phyloP scores from a whole-genome alignment of 2,888 invertebrate species.

The Melitaea athalia region DNA sequence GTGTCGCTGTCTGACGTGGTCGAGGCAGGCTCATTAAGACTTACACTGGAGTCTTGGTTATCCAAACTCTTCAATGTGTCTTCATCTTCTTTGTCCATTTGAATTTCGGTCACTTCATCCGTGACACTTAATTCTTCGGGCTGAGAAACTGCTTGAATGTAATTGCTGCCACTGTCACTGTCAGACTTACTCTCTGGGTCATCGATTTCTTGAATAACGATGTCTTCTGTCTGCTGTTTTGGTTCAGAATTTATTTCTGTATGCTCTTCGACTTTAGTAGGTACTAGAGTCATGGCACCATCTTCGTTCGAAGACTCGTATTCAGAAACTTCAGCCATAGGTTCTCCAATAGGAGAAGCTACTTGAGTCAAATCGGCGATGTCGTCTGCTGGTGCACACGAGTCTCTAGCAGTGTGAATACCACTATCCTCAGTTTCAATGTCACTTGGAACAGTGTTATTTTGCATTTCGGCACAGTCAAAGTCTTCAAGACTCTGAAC shows the following conservation, averaged over 20 bases:
- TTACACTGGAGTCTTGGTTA: conserved; percentile 81
- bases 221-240: conserved; percentile 59
- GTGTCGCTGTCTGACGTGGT: conserved; percentile 76
- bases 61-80: conserved; percentile 79
- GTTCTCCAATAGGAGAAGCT: conserved; percentile 74
- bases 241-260: conserved; percentile 51
- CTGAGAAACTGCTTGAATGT: conserved; percentile 72
- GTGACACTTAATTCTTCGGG: conserved; percentile 72
- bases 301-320: conserved; percentile 78
- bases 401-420: conserved; percentile 90
- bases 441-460: conserved; percentile 81
- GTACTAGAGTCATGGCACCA: conserved; percentile 53
- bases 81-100: conserved; percentile 79
- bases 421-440: conserved; percentile 90
- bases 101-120: conserved; percentile 75
- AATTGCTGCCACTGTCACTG: conserved; percentile 72
- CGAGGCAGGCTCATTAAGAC: conserved; percentile 77
- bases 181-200: conserved; percentile 69
- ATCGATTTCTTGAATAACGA: conserved; percentile 74
- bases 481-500: conserved; percentile 85
- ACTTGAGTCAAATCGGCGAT: conserved; percentile 83
- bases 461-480: conserved; percentile 83
- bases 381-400: conserved; percentile 89
- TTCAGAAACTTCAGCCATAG: conserved; percentile 70
- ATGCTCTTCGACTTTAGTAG: conserved; percentile 60